Percentiles rank a stretch among this genome's conserved stretches.
Conservation (phyloP, 2,797 vertebrate genomes). For the Trichosurus vulpecula region DNA sequence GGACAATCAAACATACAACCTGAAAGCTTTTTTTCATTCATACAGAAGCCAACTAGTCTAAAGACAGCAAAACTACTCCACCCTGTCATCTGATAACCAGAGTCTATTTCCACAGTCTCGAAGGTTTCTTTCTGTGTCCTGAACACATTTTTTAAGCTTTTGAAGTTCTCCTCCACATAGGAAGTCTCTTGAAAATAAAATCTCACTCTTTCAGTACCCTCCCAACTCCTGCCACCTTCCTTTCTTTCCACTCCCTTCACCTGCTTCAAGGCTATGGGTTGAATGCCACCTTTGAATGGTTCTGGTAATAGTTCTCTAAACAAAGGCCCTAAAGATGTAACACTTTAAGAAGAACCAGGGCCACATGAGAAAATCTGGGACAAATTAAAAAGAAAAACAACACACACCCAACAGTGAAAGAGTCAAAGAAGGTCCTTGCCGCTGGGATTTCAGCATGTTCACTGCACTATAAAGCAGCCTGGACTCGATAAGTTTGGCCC, state of each 20-base stretch:
- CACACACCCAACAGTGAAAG: background rate
- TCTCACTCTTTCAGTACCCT: background rate
- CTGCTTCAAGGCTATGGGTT: background rate
- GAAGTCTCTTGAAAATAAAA: background rate
- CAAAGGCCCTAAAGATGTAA: constrained; percentile 2
- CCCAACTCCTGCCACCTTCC: background rate
- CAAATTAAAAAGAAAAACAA: background rate
- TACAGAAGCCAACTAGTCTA: background rate
- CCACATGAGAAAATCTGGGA: background rate
- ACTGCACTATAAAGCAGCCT: background rate
- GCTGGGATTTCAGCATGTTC: constrained; percentile 21
- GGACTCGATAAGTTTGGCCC: constrained; percentile 5
- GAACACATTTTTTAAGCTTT: constrained; percentile 27
- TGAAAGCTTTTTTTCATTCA: constrained; percentile 45
- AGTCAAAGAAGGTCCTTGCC: background rate
- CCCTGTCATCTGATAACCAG: constrained; percentile 2
- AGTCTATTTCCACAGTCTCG: background rate
- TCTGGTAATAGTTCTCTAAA: constrained; percentile 30
- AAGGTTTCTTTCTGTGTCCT: constrained; percentile 12
- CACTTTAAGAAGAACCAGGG: background rate
- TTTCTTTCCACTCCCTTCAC: background rate
- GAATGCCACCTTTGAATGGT: background rate
- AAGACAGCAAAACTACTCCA: constrained; percentile 4
- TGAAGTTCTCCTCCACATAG: constrained; percentile 32
- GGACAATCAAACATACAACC: constrained; percentile 59